These are phyloP conservation scores for Saccostrea echinata DNA, from an alignment of 1,140 invertebrate genomes.

Conservation along the genomic window DNA sequence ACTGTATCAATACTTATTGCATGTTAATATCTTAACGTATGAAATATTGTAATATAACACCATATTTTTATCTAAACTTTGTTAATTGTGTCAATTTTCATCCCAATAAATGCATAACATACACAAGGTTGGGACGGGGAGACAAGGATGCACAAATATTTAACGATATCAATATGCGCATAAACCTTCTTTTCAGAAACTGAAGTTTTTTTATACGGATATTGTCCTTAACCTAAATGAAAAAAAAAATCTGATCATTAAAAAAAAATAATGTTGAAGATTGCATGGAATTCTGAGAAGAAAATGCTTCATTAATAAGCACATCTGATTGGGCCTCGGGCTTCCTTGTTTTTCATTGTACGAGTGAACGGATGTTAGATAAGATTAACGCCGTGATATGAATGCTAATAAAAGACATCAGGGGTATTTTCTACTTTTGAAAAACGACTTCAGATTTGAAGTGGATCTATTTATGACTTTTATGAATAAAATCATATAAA, in stretches of 20 bases:
- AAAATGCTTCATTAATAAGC: not conserved
- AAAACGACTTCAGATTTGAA: not conserved
- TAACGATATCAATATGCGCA: not conserved
- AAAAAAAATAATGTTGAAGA: not conserved
- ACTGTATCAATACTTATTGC: no score
- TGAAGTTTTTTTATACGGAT: not conserved
- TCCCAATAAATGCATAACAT: no score
- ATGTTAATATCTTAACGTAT: no score
- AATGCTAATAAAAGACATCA: not conserved
- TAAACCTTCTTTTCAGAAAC: not conserved
- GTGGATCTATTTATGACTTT: not conserved
- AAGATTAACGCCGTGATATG: not conserved
- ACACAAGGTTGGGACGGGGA: no score
- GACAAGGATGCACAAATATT: not conserved
- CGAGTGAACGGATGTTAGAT: slow-evolving; percentile 15
- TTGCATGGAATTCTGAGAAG: slow-evolving; percentile 5
- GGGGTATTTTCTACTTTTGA: not conserved
- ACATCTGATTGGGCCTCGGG: not conserved
- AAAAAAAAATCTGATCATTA: not conserved
- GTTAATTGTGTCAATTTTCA: no score
- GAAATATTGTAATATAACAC: no score
- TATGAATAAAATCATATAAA: not conserved
- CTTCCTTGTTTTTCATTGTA: not conserved
- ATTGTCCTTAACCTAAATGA: slow-evolving; percentile 4
- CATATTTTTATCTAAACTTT: no score